A percentile compares a stretch with the other conserved stretches of the same genome.
phyloP scores from a whole-genome alignment of 2,888 invertebrate genomes.

The Tolmerus cingulatus region DNA sequence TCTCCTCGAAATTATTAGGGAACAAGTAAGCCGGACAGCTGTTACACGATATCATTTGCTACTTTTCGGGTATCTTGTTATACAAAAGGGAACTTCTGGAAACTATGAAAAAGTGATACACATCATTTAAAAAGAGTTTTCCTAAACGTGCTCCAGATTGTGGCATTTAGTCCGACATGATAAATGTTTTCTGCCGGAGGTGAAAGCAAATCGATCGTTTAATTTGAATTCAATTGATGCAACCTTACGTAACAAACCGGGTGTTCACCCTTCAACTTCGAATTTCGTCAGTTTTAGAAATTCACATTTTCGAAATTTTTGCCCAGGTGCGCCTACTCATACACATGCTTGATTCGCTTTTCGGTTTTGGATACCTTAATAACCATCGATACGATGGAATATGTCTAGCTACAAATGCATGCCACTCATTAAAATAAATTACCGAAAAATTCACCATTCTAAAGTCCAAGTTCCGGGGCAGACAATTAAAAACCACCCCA shows the following conservation, averaged over 20 bases:
- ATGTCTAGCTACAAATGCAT: neutral
- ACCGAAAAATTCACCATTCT: neutral
- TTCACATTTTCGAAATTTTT: neutral
- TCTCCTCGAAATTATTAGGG: slow-evolving; percentile 8
- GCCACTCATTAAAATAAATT: neutral
- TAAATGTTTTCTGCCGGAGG: slow-evolving; percentile 25
- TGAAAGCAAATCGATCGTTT: slow-evolving; percentile 12
- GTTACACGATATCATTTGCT: slow-evolving; percentile 36
- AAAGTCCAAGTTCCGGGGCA: neutral
- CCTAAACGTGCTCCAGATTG: slow-evolving; percentile 37
- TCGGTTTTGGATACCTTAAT: neutral
- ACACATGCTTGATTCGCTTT: neutral
- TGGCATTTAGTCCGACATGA: slow-evolving; percentile 18
- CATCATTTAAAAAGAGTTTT: slow-evolving; percentile 38
- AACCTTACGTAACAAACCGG: neutral
- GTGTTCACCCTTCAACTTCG: neutral
- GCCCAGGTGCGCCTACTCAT: neutral
- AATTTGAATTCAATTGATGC: slow-evolving; percentile 10
- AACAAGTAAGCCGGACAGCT: slow-evolving; percentile 14
- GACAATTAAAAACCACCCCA: neutral
- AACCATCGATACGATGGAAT: neutral
- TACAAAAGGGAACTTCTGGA: neutral
- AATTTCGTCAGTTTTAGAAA: neutral
- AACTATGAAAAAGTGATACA: slow-evolving; percentile 37
- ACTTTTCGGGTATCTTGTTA: slow-evolving; percentile 35